These are phyloP conservation scores for Spisula solida DNA, from an alignment of 2,888 invertebrate species.

Conservation along the genomic window DNA sequence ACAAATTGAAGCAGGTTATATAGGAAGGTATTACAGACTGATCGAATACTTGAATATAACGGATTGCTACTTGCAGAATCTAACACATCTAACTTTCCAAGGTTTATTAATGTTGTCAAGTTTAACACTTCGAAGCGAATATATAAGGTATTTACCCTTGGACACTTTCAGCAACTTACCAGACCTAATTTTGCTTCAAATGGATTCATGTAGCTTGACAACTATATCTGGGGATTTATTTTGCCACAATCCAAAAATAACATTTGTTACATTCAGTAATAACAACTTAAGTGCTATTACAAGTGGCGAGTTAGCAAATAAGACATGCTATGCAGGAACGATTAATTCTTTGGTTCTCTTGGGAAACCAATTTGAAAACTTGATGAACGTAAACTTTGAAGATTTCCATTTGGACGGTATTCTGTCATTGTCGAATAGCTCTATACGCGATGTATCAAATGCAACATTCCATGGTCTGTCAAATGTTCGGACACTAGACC, in stretches of 20 bases:
- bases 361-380: slow-evolving; percentile 11
- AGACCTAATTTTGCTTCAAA: not conserved
- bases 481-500: slow-evolving; percentile 5
- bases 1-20: slow-evolving; percentile 31
- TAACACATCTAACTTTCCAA: not conserved
- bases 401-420: slow-evolving; percentile 16
- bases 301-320: not conserved
- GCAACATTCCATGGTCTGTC: slow-evolving; percentile 4
- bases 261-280: slow-evolving; percentile 9
- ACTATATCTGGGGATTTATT: slow-evolving; percentile 23
- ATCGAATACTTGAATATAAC: slow-evolving; percentile 18
- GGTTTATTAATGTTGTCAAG: not conserved
- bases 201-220: slow-evolving; percentile 5
- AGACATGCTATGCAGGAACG: not conserved
- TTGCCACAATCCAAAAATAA: slow-evolving; percentile 19
- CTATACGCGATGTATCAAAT: slow-evolving; percentile 12
- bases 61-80: not conserved
- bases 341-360: slow-evolving; percentile 23
- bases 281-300: slow-evolving; percentile 25
- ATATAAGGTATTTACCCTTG: not conserved
- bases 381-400: slow-evolving; percentile 26
- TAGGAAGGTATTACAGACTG: slow-evolving; percentile 18
- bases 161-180: slow-evolving; percentile 14
- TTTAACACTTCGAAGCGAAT: not conserved
- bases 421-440: not conserved